Evolutionary conservation across 2,797 vertebrate genomes (phyloP).

Genomic region (Hippoglossus hippoglossus): DNA sequence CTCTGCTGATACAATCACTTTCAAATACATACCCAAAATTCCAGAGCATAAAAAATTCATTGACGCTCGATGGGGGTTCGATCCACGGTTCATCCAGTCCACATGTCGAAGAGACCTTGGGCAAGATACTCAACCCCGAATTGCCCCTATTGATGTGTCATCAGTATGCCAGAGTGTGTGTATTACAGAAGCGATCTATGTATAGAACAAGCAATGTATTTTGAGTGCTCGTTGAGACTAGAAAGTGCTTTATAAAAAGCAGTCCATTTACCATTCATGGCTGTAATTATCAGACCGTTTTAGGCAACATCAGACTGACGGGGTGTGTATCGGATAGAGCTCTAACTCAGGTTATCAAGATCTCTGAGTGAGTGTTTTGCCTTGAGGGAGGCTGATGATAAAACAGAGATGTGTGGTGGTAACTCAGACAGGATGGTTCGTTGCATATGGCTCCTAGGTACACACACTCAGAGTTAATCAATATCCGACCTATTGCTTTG

Average conservation of each 20-base stretch:
- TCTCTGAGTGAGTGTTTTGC: slow-evolving; percentile 34
- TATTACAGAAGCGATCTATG: not conserved
- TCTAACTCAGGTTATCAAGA: slow-evolving; percentile 11
- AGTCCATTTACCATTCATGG: not conserved
- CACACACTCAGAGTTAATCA: slow-evolving; percentile 62
- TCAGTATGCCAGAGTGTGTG: not conserved
- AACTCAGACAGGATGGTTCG: slow-evolving; percentile 32
- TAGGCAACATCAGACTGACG: slow-evolving; percentile 12
- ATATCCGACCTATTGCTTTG: slow-evolving; percentile 70
- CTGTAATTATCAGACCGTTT: slow-evolving; percentile 22
- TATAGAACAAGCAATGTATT: not conserved
- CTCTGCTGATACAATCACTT: not conserved
- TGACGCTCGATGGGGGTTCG: too few relatives aligned
- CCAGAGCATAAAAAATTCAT: not conserved
- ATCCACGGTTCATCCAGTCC: not conserved
- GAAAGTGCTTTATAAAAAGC: not conserved
- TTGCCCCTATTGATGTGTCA: too few relatives aligned
- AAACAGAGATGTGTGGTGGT: slow-evolving; percentile 45
- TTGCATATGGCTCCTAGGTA: slow-evolving; percentile 61
- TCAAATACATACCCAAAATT: slow-evolving; percentile 20
- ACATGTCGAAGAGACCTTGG: not conserved
- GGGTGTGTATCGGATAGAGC: slow-evolving; percentile 3
- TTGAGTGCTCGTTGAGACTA: too few relatives aligned
- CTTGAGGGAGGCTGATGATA: slow-evolving; percentile 54
- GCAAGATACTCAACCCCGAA: too few relatives aligned